phyloP scores from a whole-genome alignment of 1,140 invertebrate species.

The Drosophila miranda region DNA sequence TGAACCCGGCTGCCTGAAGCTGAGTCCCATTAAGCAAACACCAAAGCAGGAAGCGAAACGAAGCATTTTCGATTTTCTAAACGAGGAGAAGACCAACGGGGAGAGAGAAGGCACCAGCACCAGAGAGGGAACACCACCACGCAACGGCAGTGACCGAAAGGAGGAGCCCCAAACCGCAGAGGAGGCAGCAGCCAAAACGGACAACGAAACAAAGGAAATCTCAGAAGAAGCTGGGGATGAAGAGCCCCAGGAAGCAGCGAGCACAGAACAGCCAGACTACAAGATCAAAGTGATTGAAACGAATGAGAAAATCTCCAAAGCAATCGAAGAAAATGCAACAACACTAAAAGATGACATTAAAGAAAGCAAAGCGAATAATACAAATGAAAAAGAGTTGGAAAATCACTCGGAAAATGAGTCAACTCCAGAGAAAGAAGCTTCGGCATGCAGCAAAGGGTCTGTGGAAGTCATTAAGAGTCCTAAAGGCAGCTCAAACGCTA shows the following conservation, averaged over 20 bases:
- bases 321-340: background rate
- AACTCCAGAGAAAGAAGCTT: background rate
- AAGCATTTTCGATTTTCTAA: slow-evolving; percentile 66
- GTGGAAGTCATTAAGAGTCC: too few species aligned
- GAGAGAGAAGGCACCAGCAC: slow-evolving; percentile 27
- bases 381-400: background rate
- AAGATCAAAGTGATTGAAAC: slow-evolving; percentile 31
- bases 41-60: slow-evolving; percentile 58
- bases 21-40: slow-evolving; percentile 73
- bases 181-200: slow-evolving; percentile 3
- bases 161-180: slow-evolving; percentile 3
- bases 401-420: slow-evolving; percentile 4
- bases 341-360: background rate
- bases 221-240: slow-evolving; percentile 36
- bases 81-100: slow-evolving; percentile 59
- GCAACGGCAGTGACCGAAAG: slow-evolving; percentile 15
- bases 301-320: background rate
- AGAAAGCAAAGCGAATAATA: background rate
- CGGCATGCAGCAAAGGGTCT: too few species aligned
- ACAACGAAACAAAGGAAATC: slow-evolving; percentile 38
- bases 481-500: background rate
- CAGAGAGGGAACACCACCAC: background rate
- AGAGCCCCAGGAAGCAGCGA: background rate
- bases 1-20: slow-evolving; percentile 81
- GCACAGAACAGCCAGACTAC: slow-evolving; percentile 1